phyloP scores from a whole-genome alignment of 2,797 vertebrate genomes.

The Xenentodon cancila region DNA sequence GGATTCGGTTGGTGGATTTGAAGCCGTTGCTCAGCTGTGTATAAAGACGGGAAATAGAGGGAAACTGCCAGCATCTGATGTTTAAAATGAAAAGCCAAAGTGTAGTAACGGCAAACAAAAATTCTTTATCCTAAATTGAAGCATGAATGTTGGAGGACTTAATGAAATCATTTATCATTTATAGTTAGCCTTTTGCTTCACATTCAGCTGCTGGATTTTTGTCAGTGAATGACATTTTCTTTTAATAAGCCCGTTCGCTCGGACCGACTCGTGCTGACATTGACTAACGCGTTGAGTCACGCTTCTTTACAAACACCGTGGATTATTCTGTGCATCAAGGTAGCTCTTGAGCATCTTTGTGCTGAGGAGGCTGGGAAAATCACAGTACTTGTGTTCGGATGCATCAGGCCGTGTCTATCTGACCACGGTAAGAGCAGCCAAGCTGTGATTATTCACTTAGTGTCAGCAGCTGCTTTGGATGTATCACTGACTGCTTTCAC shows the following conservation, averaged over 20 bases:
- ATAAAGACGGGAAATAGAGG: too few relatives aligned
- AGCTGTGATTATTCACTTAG: constrained; percentile 74
- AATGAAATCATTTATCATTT: not conserved
- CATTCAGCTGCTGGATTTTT: not conserved
- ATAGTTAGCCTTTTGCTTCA: not conserved
- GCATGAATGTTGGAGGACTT: too few relatives aligned
- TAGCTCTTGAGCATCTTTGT: not conserved
- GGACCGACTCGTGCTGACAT: constrained; percentile 1
- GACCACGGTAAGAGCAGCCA: constrained; percentile 40
- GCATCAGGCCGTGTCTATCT: constrained; percentile 22
- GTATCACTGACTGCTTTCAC: constrained; percentile 64
- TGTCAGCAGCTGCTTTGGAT: constrained; percentile 68
- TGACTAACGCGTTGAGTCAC: constrained; percentile 3
- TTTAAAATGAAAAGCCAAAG: too few relatives aligned
- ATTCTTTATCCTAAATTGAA: too few relatives aligned
- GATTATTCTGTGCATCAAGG: constrained; percentile 12
- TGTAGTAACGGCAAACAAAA: too few relatives aligned
- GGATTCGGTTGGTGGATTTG: too few relatives aligned
- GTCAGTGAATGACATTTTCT: not conserved
- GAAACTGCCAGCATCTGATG: too few relatives aligned
- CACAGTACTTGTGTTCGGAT: constrained; percentile 22
- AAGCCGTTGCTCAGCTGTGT: too few relatives aligned
- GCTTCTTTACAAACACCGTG: not conserved
- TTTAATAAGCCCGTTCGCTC: not conserved
- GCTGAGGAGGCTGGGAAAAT: constrained; percentile 16